Evolutionary conservation across 2,797 vertebrate species (phyloP).

Genomic region (Aulostomus chinensis): DNA sequence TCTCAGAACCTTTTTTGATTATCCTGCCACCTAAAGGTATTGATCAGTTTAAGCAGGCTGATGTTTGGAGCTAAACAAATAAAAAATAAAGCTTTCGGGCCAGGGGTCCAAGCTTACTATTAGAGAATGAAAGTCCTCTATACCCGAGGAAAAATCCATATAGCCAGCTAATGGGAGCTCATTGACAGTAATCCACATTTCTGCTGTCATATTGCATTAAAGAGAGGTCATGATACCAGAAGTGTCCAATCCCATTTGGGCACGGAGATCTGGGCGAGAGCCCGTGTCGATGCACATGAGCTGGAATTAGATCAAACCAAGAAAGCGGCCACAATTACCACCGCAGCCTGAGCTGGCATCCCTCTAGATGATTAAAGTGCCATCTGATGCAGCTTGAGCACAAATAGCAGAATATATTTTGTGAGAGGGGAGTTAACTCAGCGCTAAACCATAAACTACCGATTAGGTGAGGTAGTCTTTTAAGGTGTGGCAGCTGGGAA

Average conservation of each 20-base stretch:
- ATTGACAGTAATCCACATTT: constrained; percentile 31
- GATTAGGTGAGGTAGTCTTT: constrained; percentile 38
- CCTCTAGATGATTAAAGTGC: constrained; percentile 34
- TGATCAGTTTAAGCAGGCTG: too few relatives aligned
- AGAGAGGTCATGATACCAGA: constrained; percentile 32
- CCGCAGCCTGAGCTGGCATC: constrained; percentile 44
- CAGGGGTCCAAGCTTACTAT: constrained; percentile 22
- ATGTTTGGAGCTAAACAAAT: too few relatives aligned
- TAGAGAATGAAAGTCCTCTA: constrained; percentile 50
- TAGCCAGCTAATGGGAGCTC: constrained; percentile 43
- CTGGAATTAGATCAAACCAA: constrained; percentile 51
- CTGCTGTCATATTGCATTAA: constrained; percentile 27
- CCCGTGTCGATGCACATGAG: constrained; percentile 37
- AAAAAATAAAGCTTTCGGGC: constrained; percentile 12
- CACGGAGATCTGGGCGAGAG: constrained; percentile 22
- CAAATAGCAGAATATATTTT: constrained; percentile 33
- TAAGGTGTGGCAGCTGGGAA: constrained; percentile 29
- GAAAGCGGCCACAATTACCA: constrained; percentile 47
- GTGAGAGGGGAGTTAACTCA: constrained; percentile 8
- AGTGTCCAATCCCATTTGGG: constrained; percentile 44
- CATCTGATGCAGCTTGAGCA: constrained; percentile 46
- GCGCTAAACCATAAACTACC: constrained; percentile 29
- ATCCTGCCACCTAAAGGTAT: too few relatives aligned
- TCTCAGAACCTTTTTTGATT: too few relatives aligned
- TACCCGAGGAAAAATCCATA: constrained; percentile 61